These are phyloP conservation scores for Heliocidaris erythrogramma DNA, from an alignment of 35 echinoderm and acorn worm species.

Conservation along the genomic window DNA sequence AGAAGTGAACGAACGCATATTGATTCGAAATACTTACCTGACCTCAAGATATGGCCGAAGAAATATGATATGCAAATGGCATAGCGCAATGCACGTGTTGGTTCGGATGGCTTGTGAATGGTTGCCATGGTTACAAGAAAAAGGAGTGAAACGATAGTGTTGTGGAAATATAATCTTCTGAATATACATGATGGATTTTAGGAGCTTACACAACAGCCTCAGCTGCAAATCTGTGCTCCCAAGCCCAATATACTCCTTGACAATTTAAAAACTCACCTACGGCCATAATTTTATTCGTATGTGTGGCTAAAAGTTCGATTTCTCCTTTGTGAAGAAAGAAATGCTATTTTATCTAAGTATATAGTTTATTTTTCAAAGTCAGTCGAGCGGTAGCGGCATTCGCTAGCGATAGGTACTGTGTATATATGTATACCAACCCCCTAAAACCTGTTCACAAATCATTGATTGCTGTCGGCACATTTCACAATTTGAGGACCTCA, in stretches of 20 bases:
- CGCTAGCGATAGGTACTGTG: not conserved
- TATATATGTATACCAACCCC: not conserved
- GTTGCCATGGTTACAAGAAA: not conserved
- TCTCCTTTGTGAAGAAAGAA: not conserved
- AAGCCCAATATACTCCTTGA: not conserved
- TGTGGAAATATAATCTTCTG: not conserved
- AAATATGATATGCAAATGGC: not conserved
- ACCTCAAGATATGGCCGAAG: not conserved
- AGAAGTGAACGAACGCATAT: not conserved
- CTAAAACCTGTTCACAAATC: too few relatives aligned
- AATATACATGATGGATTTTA: not conserved
- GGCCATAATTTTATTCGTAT: not conserved
- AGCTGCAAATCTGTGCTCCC: not conserved
- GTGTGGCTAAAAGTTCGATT: not conserved
- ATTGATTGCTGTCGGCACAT: too few relatives aligned
- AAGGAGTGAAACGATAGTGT: not conserved
- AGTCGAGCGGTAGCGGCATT: not conserved
- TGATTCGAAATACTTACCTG: not conserved
- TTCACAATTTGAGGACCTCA: too few relatives aligned
- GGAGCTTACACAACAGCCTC: not conserved
- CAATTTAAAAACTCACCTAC: not conserved
- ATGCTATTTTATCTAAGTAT: not conserved
- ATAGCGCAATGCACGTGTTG: not conserved
- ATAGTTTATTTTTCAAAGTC: not conserved
- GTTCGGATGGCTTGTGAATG: not conserved